Evolutionary conservation across 2,888 invertebrate genomes (phyloP).

Genomic region (Drosophila villosipedis): DNA sequence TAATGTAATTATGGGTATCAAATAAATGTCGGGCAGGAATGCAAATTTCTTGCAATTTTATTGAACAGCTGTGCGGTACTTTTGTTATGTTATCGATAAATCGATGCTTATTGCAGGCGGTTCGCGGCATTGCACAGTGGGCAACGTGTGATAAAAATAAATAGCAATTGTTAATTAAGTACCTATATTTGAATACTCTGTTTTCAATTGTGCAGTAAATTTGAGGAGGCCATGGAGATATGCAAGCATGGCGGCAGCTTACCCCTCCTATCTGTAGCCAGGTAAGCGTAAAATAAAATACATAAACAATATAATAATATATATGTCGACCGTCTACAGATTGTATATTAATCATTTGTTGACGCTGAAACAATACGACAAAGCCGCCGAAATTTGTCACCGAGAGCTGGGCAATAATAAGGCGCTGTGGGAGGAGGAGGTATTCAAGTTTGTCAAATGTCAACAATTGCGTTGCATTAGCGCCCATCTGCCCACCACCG

Average conservation of each 20-base stretch:
- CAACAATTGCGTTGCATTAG: constrained; percentile 93
- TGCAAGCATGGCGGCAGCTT: constrained; percentile 88
- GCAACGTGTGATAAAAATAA: not conserved
- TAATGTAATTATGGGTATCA: not conserved
- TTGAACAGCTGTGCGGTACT: constrained; percentile 37
- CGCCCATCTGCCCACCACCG: constrained; percentile 91
- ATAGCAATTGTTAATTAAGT: not conserved
- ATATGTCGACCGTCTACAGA: constrained; percentile 53
- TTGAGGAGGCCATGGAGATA: constrained; percentile 94
- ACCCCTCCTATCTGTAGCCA: constrained; percentile 80
- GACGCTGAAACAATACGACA: constrained; percentile 89
- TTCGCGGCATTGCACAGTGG: not conserved
- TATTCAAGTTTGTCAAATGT: constrained; percentile 94
- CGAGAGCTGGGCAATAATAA: constrained; percentile 93
- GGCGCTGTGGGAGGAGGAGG: constrained; percentile 95
- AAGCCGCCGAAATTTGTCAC: constrained; percentile 94
- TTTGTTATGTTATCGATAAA: not conserved
- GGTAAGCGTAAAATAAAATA: constrained; percentile 60
- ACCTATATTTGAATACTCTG: not conserved
- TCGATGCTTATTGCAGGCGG: constrained; percentile 9
- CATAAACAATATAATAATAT: not conserved
- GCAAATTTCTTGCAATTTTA: not conserved
- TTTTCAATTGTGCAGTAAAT: constrained; percentile 86
- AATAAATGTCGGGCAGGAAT: not conserved
- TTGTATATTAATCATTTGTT: constrained; percentile 94